phyloP scores from a whole-genome alignment of 2,888 invertebrate species.

The Limnephilus auricula region DNA sequence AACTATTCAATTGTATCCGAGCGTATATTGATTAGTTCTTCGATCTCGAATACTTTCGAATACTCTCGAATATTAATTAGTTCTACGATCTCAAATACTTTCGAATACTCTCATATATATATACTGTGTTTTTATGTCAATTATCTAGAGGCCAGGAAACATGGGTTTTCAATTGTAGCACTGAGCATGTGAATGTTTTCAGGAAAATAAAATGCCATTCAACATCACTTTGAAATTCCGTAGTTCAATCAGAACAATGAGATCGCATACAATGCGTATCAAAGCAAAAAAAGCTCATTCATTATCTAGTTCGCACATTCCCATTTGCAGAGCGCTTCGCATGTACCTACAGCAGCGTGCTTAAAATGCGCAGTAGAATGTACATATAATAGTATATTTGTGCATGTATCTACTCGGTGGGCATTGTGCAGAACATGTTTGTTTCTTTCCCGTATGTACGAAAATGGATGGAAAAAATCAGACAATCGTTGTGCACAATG shows the following conservation, averaged over 20 bases:
- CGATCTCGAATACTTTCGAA: too few relatives aligned
- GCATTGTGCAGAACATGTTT: conserved; percentile 1
- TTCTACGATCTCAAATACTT: too few relatives aligned
- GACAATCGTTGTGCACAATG: conserved; percentile 4
- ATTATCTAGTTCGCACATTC: conserved; percentile 35
- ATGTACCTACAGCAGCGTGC: background rate
- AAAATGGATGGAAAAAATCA: background rate
- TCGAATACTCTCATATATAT: too few relatives aligned
- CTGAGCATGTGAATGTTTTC: background rate
- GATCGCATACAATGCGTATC: conserved; percentile 1
- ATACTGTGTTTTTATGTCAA: background rate
- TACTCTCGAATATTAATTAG: too few relatives aligned
- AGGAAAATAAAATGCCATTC: background rate
- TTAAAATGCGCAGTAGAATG: background rate
- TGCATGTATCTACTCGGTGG: too few relatives aligned
- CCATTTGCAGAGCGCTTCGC: conserved; percentile 3
- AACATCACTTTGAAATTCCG: background rate
- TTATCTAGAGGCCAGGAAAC: background rate
- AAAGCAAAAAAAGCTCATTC: conserved; percentile 30
- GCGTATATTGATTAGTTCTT: too few relatives aligned
- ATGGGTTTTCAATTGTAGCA: background rate
- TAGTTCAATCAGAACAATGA: conserved; percentile 36
- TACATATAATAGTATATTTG: too few relatives aligned
- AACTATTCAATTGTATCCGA: too few relatives aligned
- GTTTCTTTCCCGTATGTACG: background rate